Evolutionary conservation across 1,140 invertebrate genomes (phyloP), one percentile per base, ranked within the genome.

Genomic region (Neodiprion pinetum): DNA sequence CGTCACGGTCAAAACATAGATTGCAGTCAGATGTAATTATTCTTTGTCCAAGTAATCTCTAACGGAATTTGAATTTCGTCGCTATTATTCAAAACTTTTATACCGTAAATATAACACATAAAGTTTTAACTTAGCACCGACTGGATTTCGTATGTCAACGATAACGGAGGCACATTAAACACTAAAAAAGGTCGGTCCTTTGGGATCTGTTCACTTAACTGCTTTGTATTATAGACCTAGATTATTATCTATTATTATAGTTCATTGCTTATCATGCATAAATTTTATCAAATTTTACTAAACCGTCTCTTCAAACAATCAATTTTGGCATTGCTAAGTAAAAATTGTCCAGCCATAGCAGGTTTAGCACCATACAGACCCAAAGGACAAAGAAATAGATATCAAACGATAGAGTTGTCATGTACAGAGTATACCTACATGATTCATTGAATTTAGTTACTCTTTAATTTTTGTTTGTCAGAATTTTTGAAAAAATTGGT

Each of bases 101-200:
- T 5, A 40, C 28, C 28, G 28, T 40, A 40, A 40, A 40, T 40
- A 40, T 40, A 40, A 40, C 28, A 40, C 28, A 40, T 40, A 5
- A 40, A 40, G 28, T 40, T 40, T 40, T 5, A 61, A 61, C 53
- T 61, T 61, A 11, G 11, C 53, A 61, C n/a, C n/a, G 53, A 61
- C 53, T n/a, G 53, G 53, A 61, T 17, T 61, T 17, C 4, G 53
- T 61, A 61, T 17, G n/a, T 61, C n/a, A 17, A 61, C 53, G 11
- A 12, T 61, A 17, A 61, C 53, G 53, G 11, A 61, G 53, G n/a
- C 53, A 14, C 11, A 40, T 40, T 61, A 61, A 17, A 61, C n/a
- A 61, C n/a, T 61, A 61, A 61, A 9, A 61, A 61, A 61, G 11
- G n/a, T 61, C n/a, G n/a, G 53, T 61, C 53, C 53, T 61, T 61